These are phyloP conservation scores for Exaiptasia diaphana DNA, from an alignment of 64 coral and sea anemone species.

Conservation along the genomic window DNA sequence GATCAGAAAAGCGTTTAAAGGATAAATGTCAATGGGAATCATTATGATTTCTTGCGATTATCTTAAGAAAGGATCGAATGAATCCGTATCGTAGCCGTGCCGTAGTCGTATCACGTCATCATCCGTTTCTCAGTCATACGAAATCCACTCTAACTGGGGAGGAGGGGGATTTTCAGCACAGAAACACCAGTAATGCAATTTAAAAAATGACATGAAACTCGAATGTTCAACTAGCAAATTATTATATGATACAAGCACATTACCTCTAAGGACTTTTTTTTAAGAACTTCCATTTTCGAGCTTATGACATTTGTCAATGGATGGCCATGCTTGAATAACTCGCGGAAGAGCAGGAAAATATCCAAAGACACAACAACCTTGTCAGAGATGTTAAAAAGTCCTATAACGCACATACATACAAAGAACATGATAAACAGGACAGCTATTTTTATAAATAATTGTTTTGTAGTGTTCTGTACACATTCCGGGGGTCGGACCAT, in stretches of 20 bases:
- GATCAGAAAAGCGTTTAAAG: too few relatives aligned
- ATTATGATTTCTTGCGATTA: too few relatives aligned
- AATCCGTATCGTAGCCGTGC: too few relatives aligned
- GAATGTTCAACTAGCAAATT: neutral
- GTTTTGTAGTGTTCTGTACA: neutral
- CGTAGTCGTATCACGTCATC: too few relatives aligned
- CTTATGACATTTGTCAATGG: constrained; percentile 12
- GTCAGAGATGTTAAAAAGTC: constrained; percentile 49
- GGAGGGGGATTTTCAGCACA: neutral
- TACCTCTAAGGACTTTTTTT: neutral
- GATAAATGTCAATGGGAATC: too few relatives aligned
- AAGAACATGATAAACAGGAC: neutral
- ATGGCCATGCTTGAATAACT: constrained; percentile 19
- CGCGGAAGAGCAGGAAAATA: constrained; percentile 5
- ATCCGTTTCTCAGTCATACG: neutral
- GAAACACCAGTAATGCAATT: neutral
- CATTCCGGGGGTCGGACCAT: neutral
- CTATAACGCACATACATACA: neutral
- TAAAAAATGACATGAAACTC: neutral
- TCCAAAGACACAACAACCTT: constrained; percentile 38
- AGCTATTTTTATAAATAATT: neutral
- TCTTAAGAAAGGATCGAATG: too few relatives aligned
- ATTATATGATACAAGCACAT: neutral
- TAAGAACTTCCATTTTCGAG: neutral
- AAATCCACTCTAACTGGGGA: neutral